These are phyloP conservation scores for Propithecus perrieri DNA, from an alignment of 2,797 vertebrate genomes.

Conservation along the genomic window DNA sequence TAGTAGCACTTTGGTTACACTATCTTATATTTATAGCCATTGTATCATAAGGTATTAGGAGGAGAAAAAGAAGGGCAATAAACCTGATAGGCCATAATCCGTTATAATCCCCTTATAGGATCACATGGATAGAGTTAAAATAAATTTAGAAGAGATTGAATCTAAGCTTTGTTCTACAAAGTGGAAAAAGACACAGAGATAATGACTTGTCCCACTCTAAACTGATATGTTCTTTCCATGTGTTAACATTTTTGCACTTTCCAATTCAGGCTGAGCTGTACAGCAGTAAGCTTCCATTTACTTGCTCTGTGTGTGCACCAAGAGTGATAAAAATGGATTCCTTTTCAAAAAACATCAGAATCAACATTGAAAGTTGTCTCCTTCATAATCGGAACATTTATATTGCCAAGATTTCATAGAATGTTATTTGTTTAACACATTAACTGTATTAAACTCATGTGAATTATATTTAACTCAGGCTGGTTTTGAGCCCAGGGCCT, in stretches of 20 bases:
- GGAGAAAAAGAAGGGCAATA: background rate
- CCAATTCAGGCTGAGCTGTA: background rate
- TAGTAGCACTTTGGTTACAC: background rate
- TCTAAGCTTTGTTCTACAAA: constrained; percentile 17
- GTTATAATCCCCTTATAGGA: constrained; percentile 14
- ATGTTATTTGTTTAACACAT: background rate
- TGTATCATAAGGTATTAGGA: constrained; percentile 8
- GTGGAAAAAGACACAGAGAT: background rate
- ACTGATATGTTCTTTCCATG: background rate
- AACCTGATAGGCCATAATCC: background rate
- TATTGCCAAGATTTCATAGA: background rate
- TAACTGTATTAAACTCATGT: no score
- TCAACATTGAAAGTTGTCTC: background rate
- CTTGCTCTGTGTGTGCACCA: background rate
- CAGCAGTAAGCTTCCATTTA: background rate
- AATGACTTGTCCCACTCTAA: background rate
- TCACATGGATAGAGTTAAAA: background rate
- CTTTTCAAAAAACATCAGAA: background rate
- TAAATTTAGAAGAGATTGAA: background rate
- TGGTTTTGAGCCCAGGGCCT: no score
- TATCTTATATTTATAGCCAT: background rate
- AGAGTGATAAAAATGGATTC: background rate
- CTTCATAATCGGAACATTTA: background rate
- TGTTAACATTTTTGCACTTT: background rate
- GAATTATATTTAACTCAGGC: no score